Percentiles rank a stretch among this genome's conserved stretches.
phyloP scores from a whole-genome alignment of 2,113 vertebrate species.

The Abramis brama region DNA sequence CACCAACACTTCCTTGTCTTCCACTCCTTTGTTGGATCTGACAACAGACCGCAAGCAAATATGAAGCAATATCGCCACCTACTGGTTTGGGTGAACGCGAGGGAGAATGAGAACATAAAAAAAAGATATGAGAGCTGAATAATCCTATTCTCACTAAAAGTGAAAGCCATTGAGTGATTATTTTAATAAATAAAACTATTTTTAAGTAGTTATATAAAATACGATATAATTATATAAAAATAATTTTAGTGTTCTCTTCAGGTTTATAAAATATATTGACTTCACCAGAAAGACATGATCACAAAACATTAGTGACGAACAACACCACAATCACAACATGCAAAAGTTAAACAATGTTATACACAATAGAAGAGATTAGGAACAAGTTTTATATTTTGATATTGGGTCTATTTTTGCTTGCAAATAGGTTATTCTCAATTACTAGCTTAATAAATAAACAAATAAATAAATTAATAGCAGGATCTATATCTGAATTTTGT shows the following conservation, averaged over 20 bases:
- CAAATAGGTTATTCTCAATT: background rate
- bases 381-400: background rate
- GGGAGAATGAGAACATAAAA: background rate
- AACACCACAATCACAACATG: background rate
- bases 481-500: background rate
- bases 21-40: constrained; percentile 8
- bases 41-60: too few species aligned
- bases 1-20: constrained; percentile 29
- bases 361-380: background rate
- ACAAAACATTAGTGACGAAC: background rate
- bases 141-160: background rate
- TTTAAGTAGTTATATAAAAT: background rate
- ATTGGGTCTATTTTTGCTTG: background rate
- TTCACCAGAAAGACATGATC: background rate
- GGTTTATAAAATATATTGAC: background rate
- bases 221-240: background rate
- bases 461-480: too few species aligned
- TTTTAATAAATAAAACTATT: too few species aligned
- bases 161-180: background rate
- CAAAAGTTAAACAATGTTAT: background rate
- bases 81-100: background rate
- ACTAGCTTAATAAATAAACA: too few species aligned
- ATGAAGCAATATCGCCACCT: constrained; percentile 20
- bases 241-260: background rate
- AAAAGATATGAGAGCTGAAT: background rate